Conservation (phyloP, 2,888 invertebrate species). For the Branchipolynoe longqiensis region DNA sequence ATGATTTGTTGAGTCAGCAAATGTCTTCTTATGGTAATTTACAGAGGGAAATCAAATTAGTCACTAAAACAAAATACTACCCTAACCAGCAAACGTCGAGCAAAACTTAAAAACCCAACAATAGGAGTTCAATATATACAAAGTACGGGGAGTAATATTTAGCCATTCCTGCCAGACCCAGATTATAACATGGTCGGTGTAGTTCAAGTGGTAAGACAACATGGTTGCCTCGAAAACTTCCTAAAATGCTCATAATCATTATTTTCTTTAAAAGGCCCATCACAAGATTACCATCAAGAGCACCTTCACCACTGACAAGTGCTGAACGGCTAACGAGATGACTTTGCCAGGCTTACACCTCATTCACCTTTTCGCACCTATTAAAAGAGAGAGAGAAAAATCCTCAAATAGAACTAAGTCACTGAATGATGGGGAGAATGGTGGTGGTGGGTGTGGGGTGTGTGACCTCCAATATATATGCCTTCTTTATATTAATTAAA, state of each 20-base stretch:
- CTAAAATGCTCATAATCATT: slow-evolving; percentile 41
- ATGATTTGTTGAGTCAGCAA: slow-evolving; percentile 29
- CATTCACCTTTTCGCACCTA: no score
- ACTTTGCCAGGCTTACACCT: no score
- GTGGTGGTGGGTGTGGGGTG: no score
- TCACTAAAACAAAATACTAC: slow-evolving; percentile 39
- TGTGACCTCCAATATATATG: no score
- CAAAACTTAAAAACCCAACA: slow-evolving; percentile 37
- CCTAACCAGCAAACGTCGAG: slow-evolving; percentile 50
- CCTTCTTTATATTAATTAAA: no score
- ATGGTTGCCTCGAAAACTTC: slow-evolving; percentile 2
- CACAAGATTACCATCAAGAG: slow-evolving; percentile 27
- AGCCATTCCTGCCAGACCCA: slow-evolving; percentile 8
- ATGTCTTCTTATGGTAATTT: slow-evolving; percentile 32
- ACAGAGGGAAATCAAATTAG: slow-evolving; percentile 33
- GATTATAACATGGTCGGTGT: slow-evolving; percentile 24
- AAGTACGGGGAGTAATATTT: background rate
- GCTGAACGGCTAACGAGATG: no score
- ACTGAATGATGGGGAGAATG: no score
- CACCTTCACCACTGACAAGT: background rate
- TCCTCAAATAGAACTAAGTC: no score
- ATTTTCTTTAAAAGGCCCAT: slow-evolving; percentile 3
- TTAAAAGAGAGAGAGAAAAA: no score
- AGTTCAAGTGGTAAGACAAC: slow-evolving; percentile 35
- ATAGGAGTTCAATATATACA: slow-evolving; percentile 35